These are phyloP conservation scores for Pseudomugil tenellus DNA, from an alignment of 2,797 vertebrate species.

Conservation along the genomic window DNA sequence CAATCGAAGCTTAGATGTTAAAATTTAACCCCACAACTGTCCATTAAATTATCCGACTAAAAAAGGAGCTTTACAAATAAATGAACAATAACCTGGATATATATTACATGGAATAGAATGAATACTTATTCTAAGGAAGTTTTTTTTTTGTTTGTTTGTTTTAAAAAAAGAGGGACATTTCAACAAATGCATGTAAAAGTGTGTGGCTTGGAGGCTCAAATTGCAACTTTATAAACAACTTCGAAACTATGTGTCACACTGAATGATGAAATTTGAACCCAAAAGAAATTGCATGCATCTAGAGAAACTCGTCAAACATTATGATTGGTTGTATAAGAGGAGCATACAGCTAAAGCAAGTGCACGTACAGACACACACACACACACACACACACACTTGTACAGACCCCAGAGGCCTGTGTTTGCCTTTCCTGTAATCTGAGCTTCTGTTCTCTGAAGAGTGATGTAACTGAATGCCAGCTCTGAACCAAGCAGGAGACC, in stretches of 20 bases:
- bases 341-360: constrained; percentile 55
- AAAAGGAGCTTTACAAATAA: background rate
- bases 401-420: constrained; percentile 74
- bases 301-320: constrained; percentile 65
- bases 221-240: constrained; percentile 63
- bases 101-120: background rate
- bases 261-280: constrained; percentile 77
- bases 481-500: constrained; percentile 66
- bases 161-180: background rate
- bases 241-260: constrained; percentile 63
- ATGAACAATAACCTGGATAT: background rate
- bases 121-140: constrained; percentile 9
- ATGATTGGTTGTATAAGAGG: constrained; percentile 79
- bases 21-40: too few relatives aligned
- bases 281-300: constrained; percentile 63
- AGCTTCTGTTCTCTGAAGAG: constrained; percentile 84
- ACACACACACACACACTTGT: constrained; percentile 41
- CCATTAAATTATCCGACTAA: constrained; percentile 1
- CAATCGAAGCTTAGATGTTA: constrained; percentile 12
- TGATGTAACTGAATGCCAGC: constrained; percentile 84
- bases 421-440: constrained; percentile 87
- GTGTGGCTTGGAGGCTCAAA: constrained; percentile 15
- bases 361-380: constrained; percentile 44
- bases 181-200: constrained; percentile 1
- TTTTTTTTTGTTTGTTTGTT: too few relatives aligned